Percentiles rank a stretch among this genome's conserved stretches.
These are phyloP conservation scores for Lates calcarifer DNA, from an alignment of 2,113 vertebrate species.

Conservation along the genomic window DNA sequence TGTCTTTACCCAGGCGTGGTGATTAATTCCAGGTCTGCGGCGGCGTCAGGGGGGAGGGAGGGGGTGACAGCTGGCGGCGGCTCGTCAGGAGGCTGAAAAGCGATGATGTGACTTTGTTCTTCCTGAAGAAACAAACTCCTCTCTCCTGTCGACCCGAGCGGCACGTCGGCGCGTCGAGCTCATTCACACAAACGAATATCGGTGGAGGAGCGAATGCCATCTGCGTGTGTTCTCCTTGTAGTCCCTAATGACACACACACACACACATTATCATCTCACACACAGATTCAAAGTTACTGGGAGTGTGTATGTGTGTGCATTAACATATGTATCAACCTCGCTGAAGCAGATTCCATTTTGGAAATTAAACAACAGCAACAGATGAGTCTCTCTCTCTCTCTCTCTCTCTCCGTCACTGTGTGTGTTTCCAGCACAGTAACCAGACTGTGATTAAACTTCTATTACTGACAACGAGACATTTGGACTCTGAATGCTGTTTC, in stretches of 20 bases:
- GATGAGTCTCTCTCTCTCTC: constrained; percentile 44
- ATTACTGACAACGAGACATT: constrained; percentile 84
- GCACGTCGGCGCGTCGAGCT: not conserved
- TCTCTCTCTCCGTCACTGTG: constrained; percentile 33
- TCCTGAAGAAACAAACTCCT: constrained; percentile 50
- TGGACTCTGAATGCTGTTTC: constrained; percentile 68
- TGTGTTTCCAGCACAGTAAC: constrained; percentile 74
- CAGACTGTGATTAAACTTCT: constrained; percentile 92
- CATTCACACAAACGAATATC: constrained; percentile 23
- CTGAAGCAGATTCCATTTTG: constrained; percentile 60
- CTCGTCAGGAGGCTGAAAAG: constrained; percentile 43
- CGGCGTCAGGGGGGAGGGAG: no score
- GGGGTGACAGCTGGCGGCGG: constrained; percentile 54
- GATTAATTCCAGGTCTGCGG: constrained; percentile 62
- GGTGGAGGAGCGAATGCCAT: constrained; percentile 38
- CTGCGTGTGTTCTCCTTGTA: constrained; percentile 46
- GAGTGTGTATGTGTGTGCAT: constrained; percentile 42
- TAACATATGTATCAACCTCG: constrained; percentile 65
- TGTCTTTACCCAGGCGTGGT: constrained; percentile 10
- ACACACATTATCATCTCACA: not conserved
- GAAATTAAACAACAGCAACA: constrained; percentile 71
- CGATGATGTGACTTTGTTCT: constrained; percentile 59
- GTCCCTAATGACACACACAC: constrained; percentile 18
- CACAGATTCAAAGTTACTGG: constrained; percentile 26
- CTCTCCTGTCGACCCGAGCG: constrained; percentile 38